Evolutionary conservation across 1,140 invertebrate species (phyloP), one percentile per base, ranked within the genome.

Genomic region (Gerris buenoi): DNA sequence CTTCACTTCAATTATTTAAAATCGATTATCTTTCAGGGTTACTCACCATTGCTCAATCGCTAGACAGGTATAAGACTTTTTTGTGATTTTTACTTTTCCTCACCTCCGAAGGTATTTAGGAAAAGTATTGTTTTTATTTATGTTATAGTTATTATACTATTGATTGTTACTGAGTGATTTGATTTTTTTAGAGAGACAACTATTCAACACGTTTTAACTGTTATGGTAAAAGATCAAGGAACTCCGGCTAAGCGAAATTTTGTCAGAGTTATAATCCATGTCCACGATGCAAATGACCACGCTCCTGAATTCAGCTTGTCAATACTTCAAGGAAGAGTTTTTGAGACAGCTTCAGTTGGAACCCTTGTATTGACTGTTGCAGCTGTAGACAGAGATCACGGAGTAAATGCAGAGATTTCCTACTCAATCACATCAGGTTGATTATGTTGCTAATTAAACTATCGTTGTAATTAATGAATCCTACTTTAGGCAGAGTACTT

Each of bases 231-330:
- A 70, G 94, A 97, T 77, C 86, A 91, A 72, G 93, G 92, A 0
- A 88, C 87, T 0, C 90, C 88, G 14, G 86, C 89, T 0, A 89
- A 92, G 73, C 80, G 88, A 18, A 92, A 91, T 75, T 92, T 88
- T 74, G 90, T 91, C 1, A 80, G 91, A 70, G 87, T 95, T 0
- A 78, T 86, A 27, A 85, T 96, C 59, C 85, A 83, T 61, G 89
- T 96, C 0, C 83, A 86, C 71, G 93, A 95, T 78, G 86, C 91
- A 70, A 96, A 96, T 77, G 93, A 96, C 75, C 91, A 95, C 75
- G 80, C 85, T 26, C 93, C 93, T 0, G 85, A 87, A 74, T 94
- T 94, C 72, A 85, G 87, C 63, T 82, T 84, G 27, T 82, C 84
- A 71, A 83, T 88, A 59, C 82, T 90, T 14, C 84, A 89, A 74